phyloP scores from a whole-genome alignment of 2,888 invertebrate genomes.

The Ceratothoa steindachneri region DNA sequence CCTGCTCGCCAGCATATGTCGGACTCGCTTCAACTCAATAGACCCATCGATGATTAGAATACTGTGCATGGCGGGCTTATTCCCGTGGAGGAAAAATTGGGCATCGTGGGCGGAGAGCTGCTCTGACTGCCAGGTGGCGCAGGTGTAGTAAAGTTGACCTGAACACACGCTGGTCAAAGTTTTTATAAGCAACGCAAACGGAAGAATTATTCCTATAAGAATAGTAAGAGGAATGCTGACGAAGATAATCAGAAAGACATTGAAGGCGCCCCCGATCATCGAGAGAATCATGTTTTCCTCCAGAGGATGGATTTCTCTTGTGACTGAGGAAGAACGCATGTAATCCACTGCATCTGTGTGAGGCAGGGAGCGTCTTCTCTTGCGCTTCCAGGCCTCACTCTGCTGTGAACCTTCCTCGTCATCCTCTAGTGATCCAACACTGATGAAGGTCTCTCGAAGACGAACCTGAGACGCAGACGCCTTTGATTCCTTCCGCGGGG shows the following conservation, averaged over 20 bases:
- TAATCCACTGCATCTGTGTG: constrained; percentile 39
- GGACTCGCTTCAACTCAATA: constrained; percentile 55
- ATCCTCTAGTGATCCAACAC: not conserved
- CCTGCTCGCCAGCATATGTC: constrained; percentile 55
- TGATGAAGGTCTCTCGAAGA: not conserved
- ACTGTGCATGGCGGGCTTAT: constrained; percentile 55
- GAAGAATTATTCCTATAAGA: constrained; percentile 54
- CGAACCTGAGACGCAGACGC: not conserved
- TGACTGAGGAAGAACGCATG: constrained; percentile 53
- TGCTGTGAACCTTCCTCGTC: constrained; percentile 37
- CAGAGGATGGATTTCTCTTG: constrained; percentile 54
- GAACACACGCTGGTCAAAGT: constrained; percentile 50
- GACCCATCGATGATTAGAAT: constrained; percentile 57
- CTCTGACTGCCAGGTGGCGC: constrained; percentile 36
- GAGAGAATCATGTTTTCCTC: constrained; percentile 53
- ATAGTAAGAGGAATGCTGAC: constrained; percentile 54
- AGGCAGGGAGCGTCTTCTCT: constrained; percentile 24
- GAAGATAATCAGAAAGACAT: constrained; percentile 54
- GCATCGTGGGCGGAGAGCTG: constrained; percentile 53
- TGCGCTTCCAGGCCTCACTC: constrained; percentile 40
- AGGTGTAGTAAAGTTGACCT: constrained; percentile 50
- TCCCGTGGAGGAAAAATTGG: constrained; percentile 54
- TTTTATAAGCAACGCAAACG: constrained; percentile 45
- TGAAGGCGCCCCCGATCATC: constrained; percentile 53
- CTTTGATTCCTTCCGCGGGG: not conserved